These are phyloP conservation scores for Colostygia pectinataria DNA, from an alignment of 2,888 invertebrate species.

Conservation along the genomic window DNA sequence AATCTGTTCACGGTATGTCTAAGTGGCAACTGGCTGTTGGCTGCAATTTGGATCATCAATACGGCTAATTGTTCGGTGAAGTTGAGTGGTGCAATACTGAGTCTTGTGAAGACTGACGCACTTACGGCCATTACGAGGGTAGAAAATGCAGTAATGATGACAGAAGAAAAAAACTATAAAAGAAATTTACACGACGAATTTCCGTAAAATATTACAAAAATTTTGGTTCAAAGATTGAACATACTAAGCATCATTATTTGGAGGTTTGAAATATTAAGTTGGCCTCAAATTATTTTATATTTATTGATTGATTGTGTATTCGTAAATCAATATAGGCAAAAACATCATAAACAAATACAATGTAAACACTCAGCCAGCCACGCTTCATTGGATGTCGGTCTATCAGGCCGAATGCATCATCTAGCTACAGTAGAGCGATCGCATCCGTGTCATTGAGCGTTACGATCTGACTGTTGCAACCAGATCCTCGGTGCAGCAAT, in stretches of 20 bases:
- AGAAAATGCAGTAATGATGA: too few species aligned
- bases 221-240: too few species aligned
- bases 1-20: slow-evolving; percentile 12
- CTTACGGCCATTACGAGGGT: too few species aligned
- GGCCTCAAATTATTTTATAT: too few species aligned
- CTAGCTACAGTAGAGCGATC: slow-evolving; percentile 39
- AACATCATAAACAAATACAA: slow-evolving; percentile 1
- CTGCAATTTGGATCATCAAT: slow-evolving; percentile 22
- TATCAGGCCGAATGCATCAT: slow-evolving; percentile 27
- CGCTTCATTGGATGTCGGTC: slow-evolving; percentile 20
- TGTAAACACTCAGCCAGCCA: slow-evolving; percentile 13
- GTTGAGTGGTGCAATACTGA: neutral
- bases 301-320: too few species aligned
- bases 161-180: too few species aligned
- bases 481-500: slow-evolving; percentile 56
- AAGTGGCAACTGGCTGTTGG: slow-evolving; percentile 9
- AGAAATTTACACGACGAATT: too few species aligned
- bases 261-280: too few species aligned
- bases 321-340: too few species aligned
- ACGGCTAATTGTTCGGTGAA: slow-evolving; percentile 12
- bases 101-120: neutral
- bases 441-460: slow-evolving; percentile 57
- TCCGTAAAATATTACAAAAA: too few species aligned
- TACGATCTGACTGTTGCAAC: slow-evolving; percentile 54
- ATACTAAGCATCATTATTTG: too few species aligned